Evolutionary conservation across 2,888 invertebrate species (phyloP).

Genomic region (Tipula vernalis): DNA sequence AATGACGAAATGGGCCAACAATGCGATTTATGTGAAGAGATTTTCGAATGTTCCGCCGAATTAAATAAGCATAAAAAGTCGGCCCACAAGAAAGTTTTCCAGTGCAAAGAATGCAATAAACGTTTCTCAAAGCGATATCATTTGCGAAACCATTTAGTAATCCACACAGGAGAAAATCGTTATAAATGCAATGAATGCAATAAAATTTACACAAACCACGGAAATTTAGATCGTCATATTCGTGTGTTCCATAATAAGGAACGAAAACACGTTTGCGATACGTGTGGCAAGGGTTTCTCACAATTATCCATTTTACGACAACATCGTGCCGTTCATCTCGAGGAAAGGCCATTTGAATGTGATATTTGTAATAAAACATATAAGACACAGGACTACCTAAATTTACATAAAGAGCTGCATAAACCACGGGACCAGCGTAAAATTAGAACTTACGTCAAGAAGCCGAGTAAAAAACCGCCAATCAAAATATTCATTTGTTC

Average conservation of each 20-base stretch:
- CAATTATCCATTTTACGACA: slow-evolving; percentile 13
- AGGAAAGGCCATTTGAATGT: slow-evolving; percentile 17
- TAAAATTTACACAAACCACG: slow-evolving; percentile 17
- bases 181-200: slow-evolving; percentile 15
- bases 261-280: slow-evolving; percentile 14
- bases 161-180: slow-evolving; percentile 12
- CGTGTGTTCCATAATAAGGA: slow-evolving; percentile 17
- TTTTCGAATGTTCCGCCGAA: neutral
- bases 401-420: slow-evolving; percentile 17
- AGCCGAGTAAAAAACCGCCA: neutral
- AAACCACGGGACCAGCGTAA: slow-evolving; percentile 15
- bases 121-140: slow-evolving; percentile 17
- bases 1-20: neutral
- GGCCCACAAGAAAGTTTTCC: slow-evolving; percentile 16
- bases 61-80: slow-evolving; percentile 17
- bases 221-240: slow-evolving; percentile 18
- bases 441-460: neutral
- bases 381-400: slow-evolving; percentile 17
- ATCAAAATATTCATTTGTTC: slow-evolving; percentile 13
- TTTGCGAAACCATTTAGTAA: slow-evolving; percentile 15
- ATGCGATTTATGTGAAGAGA: neutral
- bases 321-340: slow-evolving; percentile 15
- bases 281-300: slow-evolving; percentile 16
- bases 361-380: slow-evolving; percentile 17
- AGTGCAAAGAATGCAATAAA: slow-evolving; percentile 17